Base-by-base conservation (phyloP, 1,140 invertebrate genomes). In the Philopotamus ludificatus region DNA sequence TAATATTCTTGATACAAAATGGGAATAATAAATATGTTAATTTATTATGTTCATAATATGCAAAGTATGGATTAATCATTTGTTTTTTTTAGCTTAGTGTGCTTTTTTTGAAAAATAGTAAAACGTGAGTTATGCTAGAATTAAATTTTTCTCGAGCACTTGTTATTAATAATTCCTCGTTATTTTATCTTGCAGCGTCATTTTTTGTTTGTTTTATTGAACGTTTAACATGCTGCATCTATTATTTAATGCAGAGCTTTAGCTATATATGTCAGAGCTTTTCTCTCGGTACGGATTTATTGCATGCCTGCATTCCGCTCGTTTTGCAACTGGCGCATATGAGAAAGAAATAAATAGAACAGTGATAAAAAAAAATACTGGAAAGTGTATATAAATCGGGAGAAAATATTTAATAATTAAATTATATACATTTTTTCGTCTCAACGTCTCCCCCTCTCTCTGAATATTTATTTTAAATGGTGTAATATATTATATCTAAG, bases 311-410 rank as follows among this genome's bases (percentile, higher is more conserved):
- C 22, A 12, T 21, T 54, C 51, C 51, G 51, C 20, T 21, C 51
- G 51, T 54, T 54, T 23, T 54, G 51, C 51, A 54, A 26, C 51
- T 54, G 51, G 51, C 22, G 51, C 51, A 54, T 28, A 12, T 21
- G 51, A 12, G 21, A 8, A 18, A 21, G 15, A 49, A 34, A 34
- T 34, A 34, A 34, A 34, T 34, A 12, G 12, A 34, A 34, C 28
- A 34, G 4, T 12, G 4, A 34, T 34, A 34, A 7, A 34, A 34
- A 34, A 34, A 34, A 7, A 12, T 34, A n/a, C n/a, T n/a, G n/a
- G n/a, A n/a, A n/a, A n/a, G n/a, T 10, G 12, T 20, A 20, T 49
- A 49, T 16, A 49, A 1, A 49, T 21, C 45, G 45, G 12, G 50
- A 1, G 50, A 25, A 53, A 53, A 15, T 53, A n/a, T n/a, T n/a